phyloP scores from a whole-genome alignment of 2,888 invertebrate species.

The Tenthredo amoena region DNA sequence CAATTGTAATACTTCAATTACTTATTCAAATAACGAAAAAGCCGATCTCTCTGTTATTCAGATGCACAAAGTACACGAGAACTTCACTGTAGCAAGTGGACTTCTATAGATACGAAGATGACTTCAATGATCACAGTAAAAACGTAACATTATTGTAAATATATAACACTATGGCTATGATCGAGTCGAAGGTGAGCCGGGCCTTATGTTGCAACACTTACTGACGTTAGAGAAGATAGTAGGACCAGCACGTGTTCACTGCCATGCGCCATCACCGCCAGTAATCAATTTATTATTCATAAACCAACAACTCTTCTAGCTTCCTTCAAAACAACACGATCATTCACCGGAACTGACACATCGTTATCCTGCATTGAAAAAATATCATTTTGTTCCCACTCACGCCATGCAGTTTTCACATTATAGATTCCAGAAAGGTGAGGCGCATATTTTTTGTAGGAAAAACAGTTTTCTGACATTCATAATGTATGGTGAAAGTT shows the following conservation, averaged over 20 bases:
- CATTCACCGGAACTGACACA: background rate
- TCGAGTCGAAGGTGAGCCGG: background rate
- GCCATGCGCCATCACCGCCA: background rate
- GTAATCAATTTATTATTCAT: constrained; percentile 2
- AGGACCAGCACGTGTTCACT: background rate
- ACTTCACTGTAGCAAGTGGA: background rate
- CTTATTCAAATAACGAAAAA: background rate
- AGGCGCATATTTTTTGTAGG: background rate
- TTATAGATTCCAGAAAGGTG: background rate
- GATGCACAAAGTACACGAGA: background rate
- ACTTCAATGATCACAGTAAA: background rate
- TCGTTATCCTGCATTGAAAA: background rate
- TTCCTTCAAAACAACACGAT: background rate
- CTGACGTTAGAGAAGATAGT: background rate
- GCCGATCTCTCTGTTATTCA: background rate
- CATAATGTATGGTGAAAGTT: background rate
- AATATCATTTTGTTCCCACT: background rate
- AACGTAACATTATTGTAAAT: background rate
- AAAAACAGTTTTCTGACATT: background rate
- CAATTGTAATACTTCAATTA: background rate
- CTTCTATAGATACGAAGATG: background rate
- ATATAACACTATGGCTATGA: background rate
- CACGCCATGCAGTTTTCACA: background rate
- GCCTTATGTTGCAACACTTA: background rate
- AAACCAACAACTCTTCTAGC: background rate